Evolutionary conservation across 2,888 invertebrate species (phyloP).

Genomic region (Nomada ferruginata): DNA sequence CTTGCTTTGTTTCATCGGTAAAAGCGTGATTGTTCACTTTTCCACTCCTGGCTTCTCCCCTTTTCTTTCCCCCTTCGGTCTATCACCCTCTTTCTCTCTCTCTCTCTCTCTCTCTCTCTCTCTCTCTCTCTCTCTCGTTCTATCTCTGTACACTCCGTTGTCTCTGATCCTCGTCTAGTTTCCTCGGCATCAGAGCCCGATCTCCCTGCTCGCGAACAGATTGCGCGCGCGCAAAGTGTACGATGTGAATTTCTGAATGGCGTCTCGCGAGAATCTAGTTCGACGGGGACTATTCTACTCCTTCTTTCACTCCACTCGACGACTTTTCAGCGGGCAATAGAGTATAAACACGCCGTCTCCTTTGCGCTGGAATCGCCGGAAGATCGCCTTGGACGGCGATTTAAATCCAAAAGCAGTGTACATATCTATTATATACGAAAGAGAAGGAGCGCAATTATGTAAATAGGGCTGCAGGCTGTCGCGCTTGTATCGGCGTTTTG

Average conservation of each 20-base stretch:
- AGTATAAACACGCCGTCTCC: slow-evolving; percentile 55
- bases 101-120: background rate
- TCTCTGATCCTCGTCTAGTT: slow-evolving; percentile 37
- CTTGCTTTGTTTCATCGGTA: slow-evolving; percentile 45
- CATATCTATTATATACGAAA: slow-evolving; percentile 60
- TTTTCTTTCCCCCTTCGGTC: slow-evolving; percentile 5
- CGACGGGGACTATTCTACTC: slow-evolving; percentile 45
- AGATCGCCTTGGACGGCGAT: slow-evolving; percentile 51
- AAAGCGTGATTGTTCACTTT: slow-evolving; percentile 54
- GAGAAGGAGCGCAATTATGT: slow-evolving; percentile 58
- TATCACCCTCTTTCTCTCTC: background rate
- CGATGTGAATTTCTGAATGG: slow-evolving; percentile 61
- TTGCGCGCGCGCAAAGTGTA: slow-evolving; percentile 47
- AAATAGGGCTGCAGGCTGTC: slow-evolving; percentile 62
- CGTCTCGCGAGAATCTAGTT: slow-evolving; percentile 57
- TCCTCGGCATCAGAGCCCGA: slow-evolving; percentile 36
- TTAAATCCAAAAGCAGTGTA: slow-evolving; percentile 56
- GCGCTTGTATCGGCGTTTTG: slow-evolving; percentile 54
- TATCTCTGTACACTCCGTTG: slow-evolving; percentile 11
- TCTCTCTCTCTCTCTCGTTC: background rate
- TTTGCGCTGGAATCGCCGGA: slow-evolving; percentile 46
- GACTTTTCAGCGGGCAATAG: slow-evolving; percentile 61
- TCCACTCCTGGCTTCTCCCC: slow-evolving; percentile 38
- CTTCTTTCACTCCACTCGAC: slow-evolving; percentile 48
- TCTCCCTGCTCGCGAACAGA: slow-evolving; percentile 21